Evolutionary conservation across 1,140 invertebrate genomes (phyloP).

Genomic region (Tetraneura akinire): DNA sequence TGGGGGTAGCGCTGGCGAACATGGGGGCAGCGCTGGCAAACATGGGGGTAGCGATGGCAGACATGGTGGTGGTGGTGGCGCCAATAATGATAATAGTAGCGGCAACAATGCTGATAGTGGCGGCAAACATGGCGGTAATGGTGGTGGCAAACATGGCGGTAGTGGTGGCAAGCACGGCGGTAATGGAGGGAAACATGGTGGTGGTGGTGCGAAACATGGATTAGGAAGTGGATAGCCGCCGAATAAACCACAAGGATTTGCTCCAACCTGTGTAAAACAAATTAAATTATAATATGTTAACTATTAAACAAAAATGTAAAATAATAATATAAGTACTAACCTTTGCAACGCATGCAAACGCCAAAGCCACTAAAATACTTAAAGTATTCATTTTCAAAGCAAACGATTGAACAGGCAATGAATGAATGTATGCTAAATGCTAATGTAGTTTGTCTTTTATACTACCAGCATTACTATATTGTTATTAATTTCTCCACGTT

Average conservation of each 20-base stretch:
- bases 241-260: not conserved
- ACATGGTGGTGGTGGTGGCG: not conserved
- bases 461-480: not conserved
- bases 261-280: not conserved
- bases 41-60: not conserved
- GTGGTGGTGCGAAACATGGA: too few species aligned
- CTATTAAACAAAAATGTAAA: not conserved
- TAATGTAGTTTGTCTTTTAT: not conserved
- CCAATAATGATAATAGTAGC: too few species aligned
- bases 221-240: not conserved
- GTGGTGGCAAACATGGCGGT: not conserved
- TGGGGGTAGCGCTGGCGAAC: not conserved
- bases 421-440: not conserved
- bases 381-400: not conserved
- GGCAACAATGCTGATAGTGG: not conserved
- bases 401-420: not conserved
- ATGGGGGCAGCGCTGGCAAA: not conserved
- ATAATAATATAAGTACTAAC: not conserved
- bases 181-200: too few species aligned
- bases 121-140: not conserved
- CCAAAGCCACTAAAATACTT: not conserved
- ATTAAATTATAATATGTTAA: not conserved
- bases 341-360: constrained; percentile 3
- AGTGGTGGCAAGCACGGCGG: not conserved
- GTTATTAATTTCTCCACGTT: constrained; percentile 3